These are phyloP conservation scores for Brachypteracias leptosomus DNA, from an alignment of 2,113 vertebrate genomes.

Conservation along the genomic window DNA sequence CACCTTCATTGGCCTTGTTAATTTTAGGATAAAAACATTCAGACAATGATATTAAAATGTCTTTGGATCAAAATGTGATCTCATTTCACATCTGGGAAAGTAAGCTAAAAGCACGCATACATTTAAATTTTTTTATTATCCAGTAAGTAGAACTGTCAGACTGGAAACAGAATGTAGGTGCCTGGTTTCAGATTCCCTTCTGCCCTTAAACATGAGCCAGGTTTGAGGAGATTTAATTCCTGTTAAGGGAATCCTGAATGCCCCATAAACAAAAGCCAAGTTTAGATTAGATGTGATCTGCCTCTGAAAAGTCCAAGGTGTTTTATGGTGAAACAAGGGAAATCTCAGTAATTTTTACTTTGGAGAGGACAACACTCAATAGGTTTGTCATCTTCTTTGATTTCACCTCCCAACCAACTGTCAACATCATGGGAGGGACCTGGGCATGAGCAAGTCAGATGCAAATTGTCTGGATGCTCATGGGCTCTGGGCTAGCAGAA, in stretches of 20 bases:
- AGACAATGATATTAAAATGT: neutral
- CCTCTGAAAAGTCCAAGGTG: neutral
- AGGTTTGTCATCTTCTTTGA: neutral
- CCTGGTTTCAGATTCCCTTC: neutral
- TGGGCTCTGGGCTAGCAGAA: neutral
- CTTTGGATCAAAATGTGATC: neutral
- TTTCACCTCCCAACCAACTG: neutral
- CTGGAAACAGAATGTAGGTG: neutral
- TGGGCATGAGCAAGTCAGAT: neutral
- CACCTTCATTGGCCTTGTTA: neutral
- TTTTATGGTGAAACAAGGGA: neutral
- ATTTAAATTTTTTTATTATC: neutral
- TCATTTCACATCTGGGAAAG: neutral
- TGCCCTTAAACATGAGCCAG: neutral
- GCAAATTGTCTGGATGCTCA: neutral
- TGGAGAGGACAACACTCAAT: neutral
- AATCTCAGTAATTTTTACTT: neutral
- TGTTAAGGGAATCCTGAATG: neutral
- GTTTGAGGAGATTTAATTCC: neutral
- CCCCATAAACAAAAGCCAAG: neutral
- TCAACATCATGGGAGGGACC: neutral
- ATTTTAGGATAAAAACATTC: neutral
- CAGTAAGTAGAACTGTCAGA: neutral
- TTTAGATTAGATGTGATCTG: neutral
- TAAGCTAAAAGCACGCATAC: neutral